A percentile compares a stretch with the other conserved stretches of the same genome.
These are phyloP conservation scores for Zaprionus tsacasi DNA, from an alignment of 1,140 invertebrate species.

Conservation along the genomic window DNA sequence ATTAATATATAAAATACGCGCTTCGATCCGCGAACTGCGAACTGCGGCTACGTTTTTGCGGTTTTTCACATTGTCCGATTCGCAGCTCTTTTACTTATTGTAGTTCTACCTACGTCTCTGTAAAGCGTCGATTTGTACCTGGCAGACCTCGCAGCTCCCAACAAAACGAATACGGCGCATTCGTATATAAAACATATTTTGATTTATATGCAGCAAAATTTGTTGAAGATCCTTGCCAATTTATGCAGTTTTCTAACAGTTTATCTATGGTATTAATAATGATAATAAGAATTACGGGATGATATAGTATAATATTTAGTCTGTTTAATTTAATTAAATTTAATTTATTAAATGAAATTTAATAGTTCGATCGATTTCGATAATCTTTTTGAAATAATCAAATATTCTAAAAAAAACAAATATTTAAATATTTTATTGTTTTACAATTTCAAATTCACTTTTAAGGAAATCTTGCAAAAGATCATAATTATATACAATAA, in stretches of 20 bases:
- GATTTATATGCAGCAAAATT: not conserved
- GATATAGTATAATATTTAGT: too few relatives aligned
- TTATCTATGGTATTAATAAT: too few relatives aligned
- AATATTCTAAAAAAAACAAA: too few relatives aligned
- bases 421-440: too few relatives aligned
- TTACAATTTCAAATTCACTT: too few relatives aligned
- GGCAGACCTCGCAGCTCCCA: not conserved
- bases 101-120: not conserved
- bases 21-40: slow-evolving; percentile 29
- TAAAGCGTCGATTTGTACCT: slow-evolving; percentile 10
- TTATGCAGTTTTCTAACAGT: not conserved
- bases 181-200: not conserved
- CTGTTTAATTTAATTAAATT: too few relatives aligned
- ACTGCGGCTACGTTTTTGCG: slow-evolving; percentile 41
- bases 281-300: too few relatives aligned
- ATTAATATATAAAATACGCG: slow-evolving; percentile 81
- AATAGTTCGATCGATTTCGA: too few relatives aligned
- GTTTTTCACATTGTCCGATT: slow-evolving; percentile 32
- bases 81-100: slow-evolving; percentile 5
- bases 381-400: too few relatives aligned
- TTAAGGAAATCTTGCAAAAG: too few relatives aligned
- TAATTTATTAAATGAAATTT: too few relatives aligned
- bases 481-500: too few relatives aligned
- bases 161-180: not conserved
- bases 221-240: not conserved